These are phyloP conservation scores for Trichopoda pennipes DNA, from an alignment of 2,888 invertebrate species.

Conservation along the genomic window DNA sequence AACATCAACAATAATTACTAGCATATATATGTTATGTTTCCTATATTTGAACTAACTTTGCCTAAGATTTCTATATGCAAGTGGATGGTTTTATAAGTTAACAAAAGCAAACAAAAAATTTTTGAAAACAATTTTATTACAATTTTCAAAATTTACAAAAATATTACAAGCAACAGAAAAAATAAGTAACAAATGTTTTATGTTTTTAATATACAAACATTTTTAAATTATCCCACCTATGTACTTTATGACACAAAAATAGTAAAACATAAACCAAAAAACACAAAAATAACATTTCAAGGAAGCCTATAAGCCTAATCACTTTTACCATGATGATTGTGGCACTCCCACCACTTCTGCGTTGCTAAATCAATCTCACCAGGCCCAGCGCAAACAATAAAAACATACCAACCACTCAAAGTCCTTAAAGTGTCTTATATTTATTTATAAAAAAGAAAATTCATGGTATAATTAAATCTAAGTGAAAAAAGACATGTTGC, in stretches of 20 bases:
- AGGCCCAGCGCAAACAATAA: conserved; percentile 21
- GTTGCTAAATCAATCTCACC: conserved; percentile 30
- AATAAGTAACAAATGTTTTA: no score
- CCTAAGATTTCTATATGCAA: neutral
- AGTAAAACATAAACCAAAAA: conserved; percentile 30
- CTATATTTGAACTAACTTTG: conserved; percentile 16
- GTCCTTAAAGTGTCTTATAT: conserved; percentile 35
- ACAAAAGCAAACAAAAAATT: no score
- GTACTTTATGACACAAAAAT: conserved; percentile 12
- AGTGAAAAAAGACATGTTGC: conserved; percentile 48
- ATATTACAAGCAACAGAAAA: neutral
- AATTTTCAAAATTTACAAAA: neutral
- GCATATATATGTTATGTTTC: neutral
- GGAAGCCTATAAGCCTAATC: conserved; percentile 60
- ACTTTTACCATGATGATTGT: conserved; percentile 56
- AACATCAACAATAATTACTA: conserved; percentile 22
- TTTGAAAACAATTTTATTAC: no score
- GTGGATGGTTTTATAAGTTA: conserved; percentile 9
- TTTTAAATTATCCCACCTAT: neutral
- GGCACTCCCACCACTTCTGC: conserved; percentile 46
- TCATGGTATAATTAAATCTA: conserved; percentile 62
- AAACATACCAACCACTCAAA: conserved; percentile 45
- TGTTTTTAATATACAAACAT: neutral
- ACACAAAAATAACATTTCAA: conserved; percentile 9
- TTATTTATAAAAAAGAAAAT: conserved; percentile 40